Conservation (phyloP, 2,797 vertebrate species). For the Liasis olivaceus region DNA sequence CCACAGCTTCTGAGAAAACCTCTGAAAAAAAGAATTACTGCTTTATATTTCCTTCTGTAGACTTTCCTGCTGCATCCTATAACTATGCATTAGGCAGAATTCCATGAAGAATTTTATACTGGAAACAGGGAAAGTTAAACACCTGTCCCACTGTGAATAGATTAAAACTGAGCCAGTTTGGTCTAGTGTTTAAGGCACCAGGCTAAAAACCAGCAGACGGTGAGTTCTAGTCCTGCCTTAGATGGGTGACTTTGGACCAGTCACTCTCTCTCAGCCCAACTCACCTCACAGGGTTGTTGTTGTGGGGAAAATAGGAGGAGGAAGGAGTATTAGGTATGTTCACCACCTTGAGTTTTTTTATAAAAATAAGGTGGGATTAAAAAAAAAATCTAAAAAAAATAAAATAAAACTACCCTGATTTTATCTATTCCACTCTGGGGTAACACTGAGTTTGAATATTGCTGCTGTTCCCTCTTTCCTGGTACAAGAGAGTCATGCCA, state of each 20-base stretch:
- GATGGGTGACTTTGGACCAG: no score
- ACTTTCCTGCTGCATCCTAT: background rate
- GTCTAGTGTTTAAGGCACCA: no score
- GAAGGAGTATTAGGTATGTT: no score
- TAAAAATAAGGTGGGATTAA: no score
- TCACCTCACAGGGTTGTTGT: no score
- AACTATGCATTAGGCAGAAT: background rate
- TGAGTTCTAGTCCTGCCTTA: no score
- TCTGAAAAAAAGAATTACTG: slow-evolving; percentile 76
- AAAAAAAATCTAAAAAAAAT: no score
- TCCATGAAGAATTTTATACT: background rate
- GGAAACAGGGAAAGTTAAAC: background rate
- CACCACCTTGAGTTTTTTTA: no score
- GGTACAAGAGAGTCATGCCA: background rate
- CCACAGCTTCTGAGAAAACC: slow-evolving; percentile 72
- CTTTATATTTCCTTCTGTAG: slow-evolving; percentile 66
- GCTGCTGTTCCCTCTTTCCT: background rate
- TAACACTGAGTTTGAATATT: background rate
- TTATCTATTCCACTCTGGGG: background rate
- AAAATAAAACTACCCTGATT: background rate
- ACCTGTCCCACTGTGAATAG: background rate
- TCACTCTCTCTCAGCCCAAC: no score
- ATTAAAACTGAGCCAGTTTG: background rate
- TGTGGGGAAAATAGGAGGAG: no score
- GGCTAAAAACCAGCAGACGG: no score